phyloP scores from a whole-genome alignment of 1,140 invertebrate genomes.

The Microplitis mediator region DNA sequence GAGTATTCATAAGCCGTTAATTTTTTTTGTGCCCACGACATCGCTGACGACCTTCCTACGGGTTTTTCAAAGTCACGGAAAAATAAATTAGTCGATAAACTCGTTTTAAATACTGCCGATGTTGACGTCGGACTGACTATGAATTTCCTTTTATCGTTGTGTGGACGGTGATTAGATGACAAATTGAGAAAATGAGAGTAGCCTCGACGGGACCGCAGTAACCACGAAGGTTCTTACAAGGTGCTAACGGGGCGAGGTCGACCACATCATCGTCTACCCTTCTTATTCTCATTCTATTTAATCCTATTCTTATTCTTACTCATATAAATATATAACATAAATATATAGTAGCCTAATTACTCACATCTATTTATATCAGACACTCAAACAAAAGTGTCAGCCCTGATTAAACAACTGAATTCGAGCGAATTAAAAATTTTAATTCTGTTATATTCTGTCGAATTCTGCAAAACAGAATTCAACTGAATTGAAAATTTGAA shows the following conservation, averaged over 20 bases:
- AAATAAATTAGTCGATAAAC: neutral
- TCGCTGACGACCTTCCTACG: too few species aligned
- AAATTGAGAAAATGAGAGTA: constrained; percentile 19
- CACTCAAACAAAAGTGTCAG: too few species aligned
- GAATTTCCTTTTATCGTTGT: neutral
- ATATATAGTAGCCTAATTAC: too few species aligned
- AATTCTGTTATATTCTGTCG: too few species aligned
- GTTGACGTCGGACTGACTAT: too few species aligned
- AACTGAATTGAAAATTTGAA: too few species aligned
- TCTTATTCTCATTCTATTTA: neutral
- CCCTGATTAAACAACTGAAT: too few species aligned
- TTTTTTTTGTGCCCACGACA: neutral
- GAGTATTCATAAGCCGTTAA: neutral
- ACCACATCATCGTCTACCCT: neutral
- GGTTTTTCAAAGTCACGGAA: constrained; percentile 1
- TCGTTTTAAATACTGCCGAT: neutral
- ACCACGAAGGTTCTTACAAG: constrained; percentile 12
- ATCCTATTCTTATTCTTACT: neutral
- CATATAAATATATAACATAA: neutral
- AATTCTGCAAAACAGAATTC: too few species aligned
- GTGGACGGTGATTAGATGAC: constrained; percentile 7
- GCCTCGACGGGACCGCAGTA: constrained; percentile 7
- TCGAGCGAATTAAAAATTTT: too few species aligned
- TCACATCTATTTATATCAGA: too few species aligned
- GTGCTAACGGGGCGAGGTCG: constrained; percentile 20